These are phyloP conservation scores for Cyprinodon brontotheroides DNA, from an alignment of 2,113 vertebrate genomes.

Conservation along the genomic window DNA sequence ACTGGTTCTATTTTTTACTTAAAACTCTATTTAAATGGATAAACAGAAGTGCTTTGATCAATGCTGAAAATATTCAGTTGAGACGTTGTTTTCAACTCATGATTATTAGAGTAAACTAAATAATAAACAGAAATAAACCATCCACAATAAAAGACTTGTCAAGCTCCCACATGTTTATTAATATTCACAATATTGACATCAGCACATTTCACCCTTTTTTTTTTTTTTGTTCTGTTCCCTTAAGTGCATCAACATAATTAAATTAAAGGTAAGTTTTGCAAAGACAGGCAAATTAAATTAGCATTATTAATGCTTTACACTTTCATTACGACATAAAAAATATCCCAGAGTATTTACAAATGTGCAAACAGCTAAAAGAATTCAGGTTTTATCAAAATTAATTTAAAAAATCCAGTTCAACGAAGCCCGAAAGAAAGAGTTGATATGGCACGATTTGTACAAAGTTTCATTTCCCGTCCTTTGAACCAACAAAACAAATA, in stretches of 20 bases:
- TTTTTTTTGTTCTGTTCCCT: constrained; percentile 66
- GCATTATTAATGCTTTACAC: constrained; percentile 13
- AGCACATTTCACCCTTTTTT: constrained; percentile 68
- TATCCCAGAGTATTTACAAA: constrained; percentile 44
- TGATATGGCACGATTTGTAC: constrained; percentile 41
- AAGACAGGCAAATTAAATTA: constrained; percentile 53
- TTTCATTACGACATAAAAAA: constrained; percentile 39
- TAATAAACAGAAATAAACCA: not conserved
- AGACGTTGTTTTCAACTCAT: too few species aligned
- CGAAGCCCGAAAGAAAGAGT: not conserved
- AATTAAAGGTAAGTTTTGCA: constrained; percentile 73
- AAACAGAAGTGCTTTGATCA: not conserved
- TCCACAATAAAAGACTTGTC: constrained; percentile 35
- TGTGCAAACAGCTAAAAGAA: constrained; percentile 56
- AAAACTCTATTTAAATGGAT: not conserved
- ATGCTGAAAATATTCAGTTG: too few species aligned
- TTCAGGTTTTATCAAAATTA: not conserved
- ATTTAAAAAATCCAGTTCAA: not conserved
- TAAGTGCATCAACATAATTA: constrained; percentile 67
- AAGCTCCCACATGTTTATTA: constrained; percentile 73
- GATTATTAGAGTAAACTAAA: not conserved
- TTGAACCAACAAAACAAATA: not conserved
- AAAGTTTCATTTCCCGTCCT: not conserved
- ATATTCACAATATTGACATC: constrained; percentile 67
- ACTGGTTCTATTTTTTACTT: not conserved